Evolutionary conservation across 2,888 invertebrate genomes (phyloP).

Genomic region (Pachycephus smyrnensis): DNA sequence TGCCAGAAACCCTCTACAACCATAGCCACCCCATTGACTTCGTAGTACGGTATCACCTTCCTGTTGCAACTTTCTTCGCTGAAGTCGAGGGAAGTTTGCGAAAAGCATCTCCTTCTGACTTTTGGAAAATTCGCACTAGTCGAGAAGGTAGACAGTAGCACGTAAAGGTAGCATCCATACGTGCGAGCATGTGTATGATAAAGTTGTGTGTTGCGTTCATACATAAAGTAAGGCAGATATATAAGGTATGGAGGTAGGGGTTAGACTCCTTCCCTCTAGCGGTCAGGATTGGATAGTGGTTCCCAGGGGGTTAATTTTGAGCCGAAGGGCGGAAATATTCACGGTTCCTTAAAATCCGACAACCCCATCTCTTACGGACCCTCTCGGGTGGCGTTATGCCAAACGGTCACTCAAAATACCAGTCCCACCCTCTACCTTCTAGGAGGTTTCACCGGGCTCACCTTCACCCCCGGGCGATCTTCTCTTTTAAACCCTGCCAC

Average conservation of each 20-base stretch:
- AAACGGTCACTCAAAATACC: constrained; percentile 62
- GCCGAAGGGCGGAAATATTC: constrained; percentile 59
- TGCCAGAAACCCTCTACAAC: background rate
- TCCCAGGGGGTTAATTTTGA: constrained; percentile 62
- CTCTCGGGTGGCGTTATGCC: constrained; percentile 59
- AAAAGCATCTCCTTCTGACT: background rate
- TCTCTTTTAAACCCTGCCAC: constrained; percentile 41
- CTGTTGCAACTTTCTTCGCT: background rate
- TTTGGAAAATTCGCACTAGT: background rate
- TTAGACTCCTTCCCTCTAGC: constrained; percentile 23
- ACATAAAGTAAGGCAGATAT: constrained; percentile 45
- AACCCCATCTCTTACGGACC: constrained; percentile 48
- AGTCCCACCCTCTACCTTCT: constrained; percentile 36
- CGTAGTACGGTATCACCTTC: background rate
- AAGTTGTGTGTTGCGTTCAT: constrained; percentile 41
- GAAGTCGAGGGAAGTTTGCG: background rate
- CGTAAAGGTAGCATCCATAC: background rate
- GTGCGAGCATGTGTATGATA: constrained; percentile 29
- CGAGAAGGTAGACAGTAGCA: background rate
- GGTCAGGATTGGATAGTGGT: constrained; percentile 43
- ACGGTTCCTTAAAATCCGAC: constrained; percentile 65
- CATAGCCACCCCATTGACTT: background rate
- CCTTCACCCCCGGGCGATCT: constrained; percentile 38
- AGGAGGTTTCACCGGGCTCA: constrained; percentile 20
- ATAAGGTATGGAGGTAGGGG: constrained; percentile 5